These are phyloP conservation scores for Chorisops tibialis DNA, from an alignment of 2,888 invertebrate genomes.

Conservation along the genomic window DNA sequence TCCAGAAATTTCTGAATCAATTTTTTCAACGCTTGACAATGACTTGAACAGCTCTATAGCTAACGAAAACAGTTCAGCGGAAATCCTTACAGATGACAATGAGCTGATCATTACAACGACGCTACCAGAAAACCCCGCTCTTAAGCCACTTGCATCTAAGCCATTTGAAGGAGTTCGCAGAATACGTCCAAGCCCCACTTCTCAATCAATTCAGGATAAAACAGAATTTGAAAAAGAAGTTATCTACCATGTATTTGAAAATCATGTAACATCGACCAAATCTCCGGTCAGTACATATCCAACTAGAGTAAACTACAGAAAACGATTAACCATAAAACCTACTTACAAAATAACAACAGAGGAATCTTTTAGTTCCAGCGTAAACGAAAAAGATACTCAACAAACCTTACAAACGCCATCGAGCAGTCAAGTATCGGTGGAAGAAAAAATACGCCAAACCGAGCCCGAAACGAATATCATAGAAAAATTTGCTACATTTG, in stretches of 20 bases:
- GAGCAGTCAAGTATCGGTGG: slow-evolving; percentile 52
- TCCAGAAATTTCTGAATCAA: background rate
- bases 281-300: slow-evolving; percentile 19
- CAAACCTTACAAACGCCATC: background rate
- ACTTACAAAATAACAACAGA: background rate
- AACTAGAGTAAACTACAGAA: slow-evolving; percentile 28
- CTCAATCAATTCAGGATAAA: slow-evolving; percentile 3
- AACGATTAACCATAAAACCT: slow-evolving; percentile 10
- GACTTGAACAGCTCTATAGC: too few relatives aligned
- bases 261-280: slow-evolving; percentile 30
- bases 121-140: slow-evolving; percentile 38
- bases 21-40: too few relatives aligned
- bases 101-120: background rate
- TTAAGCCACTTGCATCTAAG: too few relatives aligned
- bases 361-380: slow-evolving; percentile 3
- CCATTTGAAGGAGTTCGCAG: too few relatives aligned
- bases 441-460: slow-evolving; percentile 40
- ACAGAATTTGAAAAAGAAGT: slow-evolving; percentile 32
- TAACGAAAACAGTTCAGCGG: too few relatives aligned
- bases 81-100: background rate
- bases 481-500: slow-evolving; percentile 47
- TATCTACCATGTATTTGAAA: slow-evolving; percentile 23
- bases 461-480: slow-evolving; percentile 35
- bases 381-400: slow-evolving; percentile 33
- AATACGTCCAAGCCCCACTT: background rate